Base-by-base conservation (phyloP, 2,113 vertebrate genomes). In the Pandion haliaetus region DNA sequence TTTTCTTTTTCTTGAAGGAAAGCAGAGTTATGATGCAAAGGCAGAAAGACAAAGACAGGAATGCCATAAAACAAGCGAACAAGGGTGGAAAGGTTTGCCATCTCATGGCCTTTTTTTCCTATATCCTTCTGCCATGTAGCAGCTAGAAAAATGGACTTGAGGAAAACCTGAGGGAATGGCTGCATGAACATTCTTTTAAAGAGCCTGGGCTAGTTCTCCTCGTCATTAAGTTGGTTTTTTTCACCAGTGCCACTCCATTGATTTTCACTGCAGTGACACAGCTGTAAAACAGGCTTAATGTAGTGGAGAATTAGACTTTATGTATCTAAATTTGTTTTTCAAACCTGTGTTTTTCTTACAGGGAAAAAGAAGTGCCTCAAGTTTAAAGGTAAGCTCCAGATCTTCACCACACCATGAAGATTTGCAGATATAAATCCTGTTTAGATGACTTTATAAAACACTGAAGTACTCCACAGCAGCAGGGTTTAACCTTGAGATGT, bases 401-500 rank as follows among this genome's bases (percentile, higher is more conserved):
- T 70, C 87, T 71, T 73, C 71, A 50, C 31, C 0, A 0, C 58
- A n/a, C 73, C 2, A 0, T 80, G 76, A 90, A 85, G 91, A 83
- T 86, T 66, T 92, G 82, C 49, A 49, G 90, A 42, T 59, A 86
- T 36, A 63, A 95, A 88, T 94, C 89, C 79, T 20, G 3, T 91
- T 91, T 82, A 67, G 77, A 73, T 92, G 74, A 70, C 89, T 95
- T 73, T 61, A 59, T 73, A 88, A 95, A 88, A 28, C 74, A 66
- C 54, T n/a, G 58, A 70, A 70, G 32, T 67, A 62, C 74, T 94
- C 67, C 73, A 23, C 62, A 85, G 89, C 81, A 81, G 76, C 36
- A 32, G 90, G 82, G 85, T 93, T 96, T 97, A 94, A 97, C 95
- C 88, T 97, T 97, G 93, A 74, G 87, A 95, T 92, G 67, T 86